Conservation (phyloP, 2,888 invertebrate species). For the Ditylenchus weischeri region DNA sequence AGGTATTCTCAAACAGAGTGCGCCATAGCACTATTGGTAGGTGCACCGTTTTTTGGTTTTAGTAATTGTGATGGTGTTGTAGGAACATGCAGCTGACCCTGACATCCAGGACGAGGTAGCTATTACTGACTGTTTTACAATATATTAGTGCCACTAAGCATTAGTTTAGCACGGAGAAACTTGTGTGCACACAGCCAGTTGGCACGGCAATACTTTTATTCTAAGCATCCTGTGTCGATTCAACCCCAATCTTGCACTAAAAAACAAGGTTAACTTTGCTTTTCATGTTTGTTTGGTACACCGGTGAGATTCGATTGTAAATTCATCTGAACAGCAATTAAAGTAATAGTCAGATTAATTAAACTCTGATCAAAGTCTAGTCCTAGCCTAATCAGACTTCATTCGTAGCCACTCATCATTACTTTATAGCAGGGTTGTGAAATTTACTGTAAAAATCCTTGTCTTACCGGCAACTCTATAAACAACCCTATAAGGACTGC, state of each 20-base stretch:
- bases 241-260: slow-evolving; percentile 59
- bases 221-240: slow-evolving; percentile 60
- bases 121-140: not conserved
- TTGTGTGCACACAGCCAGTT: slow-evolving; percentile 64
- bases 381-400: too few relatives aligned
- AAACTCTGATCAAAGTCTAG: too few relatives aligned
- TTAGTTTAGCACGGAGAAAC: slow-evolving; percentile 63
- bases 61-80: slow-evolving; percentile 60
- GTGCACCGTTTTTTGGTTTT: not conserved
- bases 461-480: too few relatives aligned
- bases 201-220: slow-evolving; percentile 63
- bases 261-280: slow-evolving; percentile 59
- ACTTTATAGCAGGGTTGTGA: too few relatives aligned
- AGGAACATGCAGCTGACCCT: slow-evolving; percentile 60
- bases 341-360: too few relatives aligned
- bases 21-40: not conserved
- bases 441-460: too few relatives aligned
- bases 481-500: too few relatives aligned
- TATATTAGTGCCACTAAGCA: not conserved
- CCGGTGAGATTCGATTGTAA: too few relatives aligned
- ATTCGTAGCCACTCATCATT: too few relatives aligned
- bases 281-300: too few relatives aligned
- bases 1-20: slow-evolving; percentile 62
- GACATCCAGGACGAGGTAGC: slow-evolving; percentile 64
- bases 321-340: too few relatives aligned